Conservation (phyloP, 2,113 vertebrate genomes). For the Myrmophylax atrothorax region DNA sequence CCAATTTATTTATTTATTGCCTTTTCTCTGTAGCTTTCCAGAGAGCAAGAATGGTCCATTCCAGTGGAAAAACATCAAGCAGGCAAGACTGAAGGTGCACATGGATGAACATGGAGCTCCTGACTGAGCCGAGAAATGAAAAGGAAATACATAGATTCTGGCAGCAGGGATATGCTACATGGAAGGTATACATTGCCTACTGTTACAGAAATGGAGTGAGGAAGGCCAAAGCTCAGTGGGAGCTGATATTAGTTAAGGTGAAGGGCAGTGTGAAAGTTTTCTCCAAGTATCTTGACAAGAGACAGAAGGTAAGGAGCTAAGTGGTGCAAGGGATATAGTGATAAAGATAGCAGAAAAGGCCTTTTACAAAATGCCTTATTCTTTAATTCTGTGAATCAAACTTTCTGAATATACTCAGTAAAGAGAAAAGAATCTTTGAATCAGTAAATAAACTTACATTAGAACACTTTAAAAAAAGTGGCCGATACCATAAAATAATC, state of each 20-base stretch:
- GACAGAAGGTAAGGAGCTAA: neutral
- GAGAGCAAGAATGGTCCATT: neutral
- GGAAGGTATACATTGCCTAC: neutral
- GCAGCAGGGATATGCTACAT: neutral
- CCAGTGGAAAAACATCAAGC: neutral
- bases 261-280: neutral
- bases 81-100: neutral
- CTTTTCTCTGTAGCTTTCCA: neutral
- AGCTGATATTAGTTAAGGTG: fast-evolving
- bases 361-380: neutral
- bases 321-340: neutral
- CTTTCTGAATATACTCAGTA: neutral
- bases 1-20: neutral
- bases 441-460: neutral
- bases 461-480: neutral
- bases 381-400: neutral
- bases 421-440: neutral
- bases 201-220: neutral
- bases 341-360: neutral
- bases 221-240: neutral
- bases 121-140: neutral
- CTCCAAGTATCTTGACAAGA: neutral
- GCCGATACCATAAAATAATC: neutral
- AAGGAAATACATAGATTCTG: neutral
- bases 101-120: neutral